Base-by-base conservation (phyloP, 1,140 invertebrate species). In the Drosophila quadrilineata region DNA sequence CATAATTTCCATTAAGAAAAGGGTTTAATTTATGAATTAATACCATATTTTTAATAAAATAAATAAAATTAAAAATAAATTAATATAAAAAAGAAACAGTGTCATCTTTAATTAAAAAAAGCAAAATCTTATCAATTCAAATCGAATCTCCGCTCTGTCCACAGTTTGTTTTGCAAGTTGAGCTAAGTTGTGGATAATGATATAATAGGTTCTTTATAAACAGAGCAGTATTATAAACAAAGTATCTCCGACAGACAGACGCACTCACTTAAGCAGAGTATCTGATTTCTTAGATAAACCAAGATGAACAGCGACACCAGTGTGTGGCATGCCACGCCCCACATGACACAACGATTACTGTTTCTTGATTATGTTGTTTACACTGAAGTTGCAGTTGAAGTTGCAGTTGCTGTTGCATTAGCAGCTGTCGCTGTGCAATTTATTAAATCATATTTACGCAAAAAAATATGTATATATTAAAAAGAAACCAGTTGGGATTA, bases 361-460 rank as follows among this genome's bases (percentile, higher is more conserved):
- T 33, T 24, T 53, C 71, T 71, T 77, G 79, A 84, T 84, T 84
- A 75, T 84, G 79, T 77, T 84, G 77, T 84, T 84, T 85, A 77
- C 77, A 77, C 65, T 64, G 54, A 64, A 69, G 68, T 60, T 54
- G 66, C 57, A 45, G 73, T 67, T 57, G 69, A 54, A 62, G 54
- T 57, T 68, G 67, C 24, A 16, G 54, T 35, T 40, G 33, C 16
- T 9, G 65, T 22, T 31, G 40, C 26, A 22, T 35, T 41, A n/a
- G n/a, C n/a, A n/a, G n/a, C n/a, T 38, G 33, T 46, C 52, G 35
- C 26, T 24, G 29, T 57, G 54, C 68, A 76, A 82, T 82, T 82
- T 82, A 82, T 82, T 82, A 84, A 84, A 82, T 82, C 64, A 72
- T 68, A 82, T 82, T 63, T 64, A 72, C 58, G 63, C 67, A 54